Evolutionary conservation across 2,888 invertebrate species (phyloP).

Genomic region (Pristionchus entomophagus): DNA sequence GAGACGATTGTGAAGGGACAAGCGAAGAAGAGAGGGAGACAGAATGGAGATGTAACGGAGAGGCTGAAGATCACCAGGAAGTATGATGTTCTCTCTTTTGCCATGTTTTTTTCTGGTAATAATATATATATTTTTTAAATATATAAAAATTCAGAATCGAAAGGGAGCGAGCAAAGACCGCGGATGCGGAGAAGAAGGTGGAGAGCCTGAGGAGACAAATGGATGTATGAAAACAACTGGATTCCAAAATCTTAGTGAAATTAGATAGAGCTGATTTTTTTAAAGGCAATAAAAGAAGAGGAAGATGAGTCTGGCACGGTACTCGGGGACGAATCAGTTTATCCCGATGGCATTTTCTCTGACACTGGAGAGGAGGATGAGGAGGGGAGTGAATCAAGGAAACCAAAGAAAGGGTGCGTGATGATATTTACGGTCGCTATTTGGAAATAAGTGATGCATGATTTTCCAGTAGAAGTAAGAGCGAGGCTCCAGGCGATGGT

Average conservation of each 20-base stretch:
- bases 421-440: neutral
- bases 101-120: neutral
- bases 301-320: neutral
- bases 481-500: neutral
- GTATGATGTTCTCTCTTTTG: neutral
- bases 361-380: conserved; percentile 20
- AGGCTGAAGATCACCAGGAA: conserved; percentile 2
- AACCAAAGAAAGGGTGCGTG: neutral
- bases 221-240: neutral
- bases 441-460: neutral
- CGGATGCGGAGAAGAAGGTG: conserved; percentile 8
- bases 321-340: neutral
- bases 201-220: neutral
- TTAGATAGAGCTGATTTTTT: neutral
- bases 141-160: conserved; percentile 1
- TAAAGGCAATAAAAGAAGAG: conserved; percentile 42
- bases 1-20: conserved; percentile 35
- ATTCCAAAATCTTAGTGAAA: neutral
- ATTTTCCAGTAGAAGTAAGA: neutral
- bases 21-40: conserved; percentile 39
- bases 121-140: too few relatives aligned
- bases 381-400: neutral
- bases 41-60: conserved; percentile 22
- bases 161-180: neutral
- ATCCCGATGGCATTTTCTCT: conserved; percentile 26